Evolutionary conservation across 2,888 invertebrate species (phyloP), one percentile per base, ranked within the genome.

Genomic region (Aspidiotus rigidus): DNA sequence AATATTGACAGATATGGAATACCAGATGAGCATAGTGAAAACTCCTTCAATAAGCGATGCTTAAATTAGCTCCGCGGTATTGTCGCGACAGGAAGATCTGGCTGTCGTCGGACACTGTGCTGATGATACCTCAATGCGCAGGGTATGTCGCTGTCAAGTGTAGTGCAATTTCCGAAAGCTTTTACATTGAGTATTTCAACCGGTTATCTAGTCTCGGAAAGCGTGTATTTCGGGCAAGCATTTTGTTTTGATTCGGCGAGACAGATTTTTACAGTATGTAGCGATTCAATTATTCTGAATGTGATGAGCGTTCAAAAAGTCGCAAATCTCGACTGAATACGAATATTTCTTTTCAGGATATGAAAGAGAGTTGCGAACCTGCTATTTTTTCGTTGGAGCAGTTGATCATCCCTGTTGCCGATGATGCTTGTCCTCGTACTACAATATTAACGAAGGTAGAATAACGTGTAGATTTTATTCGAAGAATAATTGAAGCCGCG

Each of bases 71-170:
- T 67, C 94, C 95, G 0, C 86, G 87, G 1, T 87, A 88, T 72
- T 89, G 90, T 74, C 56, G 69, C 1, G 88, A 90, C 74, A 90
- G 91, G 76, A 83, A 84, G 0, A 84, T 93, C 41, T 95, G 94
- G 94, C 80, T 96, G 69, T 87, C 93, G 0, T 90, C 93, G 0
- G 95, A 96, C 77, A 91, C 93, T 7, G 86, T n/a, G n/a, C n/a
- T 89, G 0, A 95, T 95, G 94, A 88, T 95, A 8, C 93, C 94
- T 97, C 42, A 83, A 85, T 0, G 84, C 86, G 73, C 84, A 88
- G 64, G 87, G 88, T 1, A 90, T 95, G 1, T 85, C 88, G 0
- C 78, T 96, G 41, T 87, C 88, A 67, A 83, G 89, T 11, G 85
- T 88, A 3, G 87, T 89, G 6, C 95, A 95, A 0, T 93, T 93